Evolutionary conservation across 2,797 vertebrate species (phyloP), one percentile per base, ranked within the genome.

Genomic region (Amblyraja radiata): DNA sequence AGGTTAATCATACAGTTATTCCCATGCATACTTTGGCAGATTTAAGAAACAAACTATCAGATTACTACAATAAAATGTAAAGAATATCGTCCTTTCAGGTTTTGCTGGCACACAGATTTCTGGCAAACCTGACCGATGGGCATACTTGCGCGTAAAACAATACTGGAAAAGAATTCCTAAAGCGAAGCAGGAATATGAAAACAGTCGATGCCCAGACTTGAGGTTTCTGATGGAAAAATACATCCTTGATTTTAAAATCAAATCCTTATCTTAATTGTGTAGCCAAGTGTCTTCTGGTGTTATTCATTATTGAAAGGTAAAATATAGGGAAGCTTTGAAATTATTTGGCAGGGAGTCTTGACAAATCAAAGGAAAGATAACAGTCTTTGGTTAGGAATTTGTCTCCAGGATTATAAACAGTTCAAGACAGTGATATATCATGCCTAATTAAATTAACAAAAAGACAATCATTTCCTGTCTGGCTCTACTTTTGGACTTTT

Each of bases 21-120:
- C 36, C 10, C 11, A 1, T 74, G 39, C 36, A 28, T 91, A 91
- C 21, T 74, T 73, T 91, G 68, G 90, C 71, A 74, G 71, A 39
- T 92, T 92, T 74, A 46, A 74, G 39, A 76, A 54, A 25, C 39
- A 39, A 92, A 92, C 71, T 54, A 28, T 92, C 71, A 39, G 71
- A 76, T 92, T 76, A 76, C 90, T 92, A 36, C 90, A 92, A 74
- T 92, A 58, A 92, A 74, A 92, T 92, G 90, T 92, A 54, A 92
- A 46, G 90, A 76, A 92, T 91, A 92, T 92, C 46, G 32, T 0
- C 90, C 90, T 92, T 54, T 76, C 39, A 92, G 71, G 6, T 76
- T 92, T 54, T 92, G 23, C 71, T 76, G 90, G 71, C 36, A 36
- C 13, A 14, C 8, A 8, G 25, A 25, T 74, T 73, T 54, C 23